phyloP scores from a whole-genome alignment of 2,113 vertebrate species.

The Takifugu bimaculatus region DNA sequence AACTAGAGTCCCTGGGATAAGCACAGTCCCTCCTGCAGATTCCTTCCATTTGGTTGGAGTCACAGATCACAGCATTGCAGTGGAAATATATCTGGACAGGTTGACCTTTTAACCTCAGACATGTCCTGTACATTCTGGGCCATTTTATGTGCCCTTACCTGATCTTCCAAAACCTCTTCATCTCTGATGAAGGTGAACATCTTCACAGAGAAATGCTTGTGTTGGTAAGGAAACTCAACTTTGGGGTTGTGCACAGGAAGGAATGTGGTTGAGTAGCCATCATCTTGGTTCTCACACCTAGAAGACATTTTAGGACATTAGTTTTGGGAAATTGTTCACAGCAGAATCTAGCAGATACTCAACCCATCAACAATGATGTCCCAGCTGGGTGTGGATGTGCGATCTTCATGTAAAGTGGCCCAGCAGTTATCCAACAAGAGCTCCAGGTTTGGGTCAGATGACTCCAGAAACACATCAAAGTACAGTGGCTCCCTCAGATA shows the following conservation, averaged over 20 bases:
- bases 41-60: conserved; percentile 21
- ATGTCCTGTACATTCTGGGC: neutral
- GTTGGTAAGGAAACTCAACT: conserved; percentile 34
- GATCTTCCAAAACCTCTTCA: conserved; percentile 41
- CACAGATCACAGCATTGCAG: conserved; percentile 73
- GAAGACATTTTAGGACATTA: neutral
- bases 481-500: conserved; percentile 66
- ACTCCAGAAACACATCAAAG: conserved; percentile 65
- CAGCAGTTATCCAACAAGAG: conserved; percentile 70
- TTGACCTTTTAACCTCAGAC: neutral
- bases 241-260: conserved; percentile 25
- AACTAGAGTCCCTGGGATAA: neutral
- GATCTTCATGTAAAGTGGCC: conserved; percentile 57
- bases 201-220: conserved; percentile 69
- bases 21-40: conserved; percentile 64
- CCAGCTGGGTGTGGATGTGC: conserved; percentile 63
- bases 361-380: conserved; percentile 68
- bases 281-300: conserved; percentile 61
- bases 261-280: conserved; percentile 45
- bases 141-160: conserved; percentile 40
- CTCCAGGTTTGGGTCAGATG: conserved; percentile 54
- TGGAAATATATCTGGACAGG: conserved; percentile 67
- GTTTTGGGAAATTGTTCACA: neutral
- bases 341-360: neutral
- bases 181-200: conserved; percentile 70